These are phyloP conservation scores for Muntiacus muntjak DNA, from an alignment of 2,113 vertebrate species.

Conservation along the genomic window DNA sequence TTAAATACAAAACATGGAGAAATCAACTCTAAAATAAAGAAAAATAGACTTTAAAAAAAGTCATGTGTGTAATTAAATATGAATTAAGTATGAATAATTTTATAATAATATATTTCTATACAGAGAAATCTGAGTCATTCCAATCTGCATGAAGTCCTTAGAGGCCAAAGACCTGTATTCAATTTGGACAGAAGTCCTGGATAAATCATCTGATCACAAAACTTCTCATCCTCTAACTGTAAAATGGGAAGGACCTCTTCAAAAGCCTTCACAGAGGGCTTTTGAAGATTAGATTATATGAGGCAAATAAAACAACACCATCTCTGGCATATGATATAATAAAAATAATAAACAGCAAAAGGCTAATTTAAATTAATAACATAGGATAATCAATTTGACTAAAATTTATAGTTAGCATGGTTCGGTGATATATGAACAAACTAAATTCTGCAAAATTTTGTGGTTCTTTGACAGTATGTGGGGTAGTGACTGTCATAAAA, in stretches of 20 bases:
- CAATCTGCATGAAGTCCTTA: not conserved
- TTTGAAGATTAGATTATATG: not conserved
- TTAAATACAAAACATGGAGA: not conserved
- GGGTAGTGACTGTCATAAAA: not conserved
- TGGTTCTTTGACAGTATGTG: not conserved
- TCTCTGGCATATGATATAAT: not conserved
- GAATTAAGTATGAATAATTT: not conserved
- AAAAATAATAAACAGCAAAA: not conserved
- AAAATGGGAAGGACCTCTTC: not conserved
- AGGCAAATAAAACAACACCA: not conserved
- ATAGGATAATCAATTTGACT: not conserved
- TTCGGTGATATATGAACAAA: not conserved
- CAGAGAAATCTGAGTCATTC: not conserved
- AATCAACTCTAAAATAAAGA: constrained; percentile 12
- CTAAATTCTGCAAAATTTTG: not conserved
- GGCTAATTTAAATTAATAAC: not conserved
- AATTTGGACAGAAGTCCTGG: not conserved
- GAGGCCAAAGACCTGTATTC: not conserved
- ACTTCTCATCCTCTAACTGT: not conserved
- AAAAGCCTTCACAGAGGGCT: not conserved
- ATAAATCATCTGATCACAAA: not conserved
- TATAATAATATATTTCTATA: not conserved
- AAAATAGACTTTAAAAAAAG: not conserved
- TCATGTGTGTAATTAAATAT: not conserved
- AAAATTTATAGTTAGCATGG: not conserved